phyloP scores from a whole-genome alignment of 2,797 vertebrate genomes.

The Stomatorhinus walkeri region DNA sequence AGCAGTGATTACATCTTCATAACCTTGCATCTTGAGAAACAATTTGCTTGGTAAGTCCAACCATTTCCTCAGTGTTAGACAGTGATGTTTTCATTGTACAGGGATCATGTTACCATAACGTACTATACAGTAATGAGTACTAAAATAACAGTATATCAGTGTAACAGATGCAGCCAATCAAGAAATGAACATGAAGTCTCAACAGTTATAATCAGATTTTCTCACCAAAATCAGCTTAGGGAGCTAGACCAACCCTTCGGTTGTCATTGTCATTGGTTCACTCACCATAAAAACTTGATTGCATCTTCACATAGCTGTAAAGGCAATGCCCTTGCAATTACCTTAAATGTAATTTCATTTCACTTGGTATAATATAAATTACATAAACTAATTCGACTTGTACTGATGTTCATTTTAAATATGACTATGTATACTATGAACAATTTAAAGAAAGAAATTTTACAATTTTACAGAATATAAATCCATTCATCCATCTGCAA shows the following conservation, averaged over 20 bases:
- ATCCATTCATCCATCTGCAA: background rate
- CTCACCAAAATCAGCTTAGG: background rate
- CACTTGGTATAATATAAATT: background rate
- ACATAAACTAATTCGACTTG: background rate
- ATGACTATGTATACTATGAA: background rate
- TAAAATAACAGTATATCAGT: background rate
- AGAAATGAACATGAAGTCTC: background rate
- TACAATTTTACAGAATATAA: background rate
- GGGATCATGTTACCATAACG: background rate
- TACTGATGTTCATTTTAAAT: background rate
- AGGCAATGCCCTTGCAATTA: background rate
- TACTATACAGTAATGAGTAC: background rate
- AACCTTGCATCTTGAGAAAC: background rate
- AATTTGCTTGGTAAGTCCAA: background rate
- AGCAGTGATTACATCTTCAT: background rate
- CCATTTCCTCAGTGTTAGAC: background rate
- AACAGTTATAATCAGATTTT: background rate
- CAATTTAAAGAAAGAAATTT: background rate
- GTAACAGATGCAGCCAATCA: background rate
- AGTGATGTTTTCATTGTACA: background rate
- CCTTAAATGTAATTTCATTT: background rate
- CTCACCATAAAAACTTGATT: background rate
- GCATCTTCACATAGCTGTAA: background rate
- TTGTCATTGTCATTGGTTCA: background rate
- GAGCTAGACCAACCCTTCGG: background rate